These are phyloP conservation scores for Datnioides undecimradiatus DNA, from an alignment of 2,113 vertebrate genomes.

Conservation along the genomic window DNA sequence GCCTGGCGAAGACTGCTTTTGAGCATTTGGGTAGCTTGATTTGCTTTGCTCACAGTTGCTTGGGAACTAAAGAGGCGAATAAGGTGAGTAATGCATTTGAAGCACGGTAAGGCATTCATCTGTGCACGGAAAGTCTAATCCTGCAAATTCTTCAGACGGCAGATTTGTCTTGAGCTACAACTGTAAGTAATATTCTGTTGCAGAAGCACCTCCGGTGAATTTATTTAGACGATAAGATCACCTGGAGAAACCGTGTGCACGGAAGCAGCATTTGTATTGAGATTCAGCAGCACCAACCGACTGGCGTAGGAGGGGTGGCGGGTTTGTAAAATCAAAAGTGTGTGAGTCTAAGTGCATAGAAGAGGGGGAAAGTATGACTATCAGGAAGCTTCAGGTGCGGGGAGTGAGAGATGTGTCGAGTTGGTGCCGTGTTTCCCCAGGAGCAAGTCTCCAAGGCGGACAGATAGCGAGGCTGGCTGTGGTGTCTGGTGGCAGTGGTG, in stretches of 20 bases:
- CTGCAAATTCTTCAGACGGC: not conserved
- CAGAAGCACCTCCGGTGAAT: constrained; percentile 1
- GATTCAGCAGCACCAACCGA: constrained; percentile 11
- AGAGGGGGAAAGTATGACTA: not conserved
- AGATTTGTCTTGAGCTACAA: constrained; percentile 8
- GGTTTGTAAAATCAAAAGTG: not conserved
- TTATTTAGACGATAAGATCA: constrained; percentile 10
- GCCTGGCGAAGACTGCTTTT: constrained; percentile 5
- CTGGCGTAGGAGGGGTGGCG: not conserved
- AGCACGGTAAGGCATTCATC: constrained; percentile 43
- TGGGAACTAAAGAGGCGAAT: constrained; percentile 14
- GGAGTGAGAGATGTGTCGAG: constrained; percentile 5
- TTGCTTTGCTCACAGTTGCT: constrained; percentile 10
- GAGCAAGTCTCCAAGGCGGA: constrained; percentile 19
- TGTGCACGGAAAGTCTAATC: constrained; percentile 6
- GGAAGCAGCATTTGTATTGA: not conserved
- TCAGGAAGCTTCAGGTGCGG: constrained; percentile 37
- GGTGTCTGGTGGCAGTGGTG: constrained; percentile 24
- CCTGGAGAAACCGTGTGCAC: not conserved
- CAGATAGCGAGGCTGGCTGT: constrained; percentile 24
- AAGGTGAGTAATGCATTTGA: constrained; percentile 65
- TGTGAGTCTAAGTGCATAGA: not conserved
- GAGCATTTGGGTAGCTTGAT: constrained; percentile 9
- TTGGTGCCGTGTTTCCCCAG: constrained; percentile 37
- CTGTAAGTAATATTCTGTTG: not conserved